These are phyloP conservation scores for Leptobrachium ailaonicum DNA, from an alignment of 2,113 vertebrate genomes.

Conservation along the genomic window DNA sequence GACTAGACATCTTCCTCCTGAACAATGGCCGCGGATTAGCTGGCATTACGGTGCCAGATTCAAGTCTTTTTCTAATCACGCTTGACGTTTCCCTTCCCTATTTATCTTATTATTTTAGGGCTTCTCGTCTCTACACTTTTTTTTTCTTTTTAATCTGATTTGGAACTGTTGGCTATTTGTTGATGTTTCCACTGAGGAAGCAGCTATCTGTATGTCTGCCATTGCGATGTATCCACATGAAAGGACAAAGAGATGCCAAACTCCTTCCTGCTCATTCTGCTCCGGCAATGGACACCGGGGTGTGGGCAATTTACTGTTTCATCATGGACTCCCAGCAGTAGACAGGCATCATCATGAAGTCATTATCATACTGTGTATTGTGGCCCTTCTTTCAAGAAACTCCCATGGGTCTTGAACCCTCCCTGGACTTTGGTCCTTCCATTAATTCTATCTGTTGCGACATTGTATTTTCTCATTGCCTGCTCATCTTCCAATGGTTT, in stretches of 20 bases:
- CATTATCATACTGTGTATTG: constrained; percentile 66
- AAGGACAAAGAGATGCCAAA: constrained; percentile 57
- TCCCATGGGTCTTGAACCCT: constrained; percentile 56
- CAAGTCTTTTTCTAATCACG: constrained; percentile 33
- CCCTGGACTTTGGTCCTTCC: constrained; percentile 53
- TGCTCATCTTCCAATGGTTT: too few relatives aligned
- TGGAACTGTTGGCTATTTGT: constrained; percentile 61
- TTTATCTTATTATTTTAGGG: constrained; percentile 56
- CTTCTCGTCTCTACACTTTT: constrained; percentile 51
- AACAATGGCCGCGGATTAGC: constrained; percentile 35
- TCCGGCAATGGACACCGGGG: constrained; percentile 46
- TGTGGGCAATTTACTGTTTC: constrained; percentile 53
- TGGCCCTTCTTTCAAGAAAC: constrained; percentile 58
- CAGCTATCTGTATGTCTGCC: constrained; percentile 59
- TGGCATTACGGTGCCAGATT: constrained; percentile 35
- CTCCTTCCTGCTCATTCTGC: constrained; percentile 55
- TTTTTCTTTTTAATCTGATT: constrained; percentile 54
- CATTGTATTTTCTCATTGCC: background rate
- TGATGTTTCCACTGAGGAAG: constrained; percentile 64
- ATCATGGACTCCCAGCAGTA: constrained; percentile 54
- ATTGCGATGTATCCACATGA: constrained; percentile 56
- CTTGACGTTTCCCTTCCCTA: constrained; percentile 42
- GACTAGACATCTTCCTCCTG: constrained; percentile 44
- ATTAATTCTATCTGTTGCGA: constrained; percentile 51
- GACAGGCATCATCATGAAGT: constrained; percentile 62